Evolutionary conservation across 2,113 vertebrate species (phyloP).

Genomic region (Pao palembangensis): DNA sequence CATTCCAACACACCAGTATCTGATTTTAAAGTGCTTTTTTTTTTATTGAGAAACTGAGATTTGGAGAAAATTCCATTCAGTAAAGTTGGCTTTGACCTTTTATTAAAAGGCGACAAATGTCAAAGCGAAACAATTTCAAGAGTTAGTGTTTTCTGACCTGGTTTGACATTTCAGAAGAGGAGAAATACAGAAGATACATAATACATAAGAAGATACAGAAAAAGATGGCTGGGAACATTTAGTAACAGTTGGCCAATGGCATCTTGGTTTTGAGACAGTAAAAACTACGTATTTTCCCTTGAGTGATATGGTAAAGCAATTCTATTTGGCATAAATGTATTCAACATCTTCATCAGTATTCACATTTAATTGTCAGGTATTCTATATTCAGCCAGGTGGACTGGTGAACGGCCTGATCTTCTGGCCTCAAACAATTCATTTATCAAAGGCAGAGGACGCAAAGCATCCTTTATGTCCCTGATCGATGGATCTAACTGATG

Average conservation of each 20-base stretch:
- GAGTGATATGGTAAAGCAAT: no score
- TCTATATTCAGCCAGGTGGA: background rate
- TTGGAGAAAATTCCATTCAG: slow-evolving; percentile 12
- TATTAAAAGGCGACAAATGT: slow-evolving; percentile 18
- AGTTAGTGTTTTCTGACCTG: background rate
- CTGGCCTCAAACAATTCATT: slow-evolving; percentile 5
- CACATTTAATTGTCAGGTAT: no score
- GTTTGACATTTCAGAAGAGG: background rate
- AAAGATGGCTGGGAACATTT: background rate
- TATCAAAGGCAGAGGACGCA: background rate
- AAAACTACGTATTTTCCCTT: no score
- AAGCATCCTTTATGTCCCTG: background rate
- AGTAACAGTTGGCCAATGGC: background rate
- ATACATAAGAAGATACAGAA: slow-evolving; percentile 1
- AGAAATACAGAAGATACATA: no score
- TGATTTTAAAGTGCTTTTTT: background rate
- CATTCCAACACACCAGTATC: slow-evolving; percentile 1
- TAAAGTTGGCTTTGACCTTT: slow-evolving; percentile 37
- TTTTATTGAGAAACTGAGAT: slow-evolving; percentile 4
- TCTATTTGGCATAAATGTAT: no score
- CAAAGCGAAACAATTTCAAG: slow-evolving; percentile 22
- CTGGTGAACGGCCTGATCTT: background rate
- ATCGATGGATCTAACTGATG: no score
- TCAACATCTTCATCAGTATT: no score
- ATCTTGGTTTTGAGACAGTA: background rate